Conservation (phyloP, 2,888 invertebrate species). For the Chymomyza amoena region DNA sequence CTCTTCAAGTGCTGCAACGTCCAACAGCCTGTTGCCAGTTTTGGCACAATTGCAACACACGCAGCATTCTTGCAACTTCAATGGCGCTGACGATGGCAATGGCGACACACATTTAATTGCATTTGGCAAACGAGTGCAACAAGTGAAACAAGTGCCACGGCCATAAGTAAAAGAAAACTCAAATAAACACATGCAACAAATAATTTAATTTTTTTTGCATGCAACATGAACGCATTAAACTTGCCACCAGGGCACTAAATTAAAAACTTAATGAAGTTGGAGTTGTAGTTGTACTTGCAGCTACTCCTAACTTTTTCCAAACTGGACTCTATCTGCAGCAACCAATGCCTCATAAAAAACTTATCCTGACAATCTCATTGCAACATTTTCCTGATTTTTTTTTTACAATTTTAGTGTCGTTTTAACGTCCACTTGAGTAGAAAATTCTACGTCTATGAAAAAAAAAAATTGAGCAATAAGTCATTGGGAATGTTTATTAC, state of each 20-base stretch:
- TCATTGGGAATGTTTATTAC: background rate
- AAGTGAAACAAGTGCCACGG: conserved; percentile 45
- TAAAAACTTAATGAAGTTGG: conserved; percentile 19
- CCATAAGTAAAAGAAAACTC: conserved; percentile 17
- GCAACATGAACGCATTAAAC: conserved; percentile 13
- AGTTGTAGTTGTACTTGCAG: background rate
- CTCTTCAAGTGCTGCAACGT: background rate
- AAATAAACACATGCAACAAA: conserved; percentile 47
- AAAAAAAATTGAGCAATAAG: background rate
- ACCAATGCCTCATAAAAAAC: conserved; percentile 38
- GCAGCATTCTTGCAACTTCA: background rate
- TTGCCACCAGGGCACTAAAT: conserved; percentile 54
- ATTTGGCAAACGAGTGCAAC: conserved; percentile 65
- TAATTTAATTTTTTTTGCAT: background rate
- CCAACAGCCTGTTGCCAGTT: background rate
- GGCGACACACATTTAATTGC: conserved; percentile 68
- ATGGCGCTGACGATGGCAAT: conserved; percentile 3
- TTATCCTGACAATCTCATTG: conserved; percentile 23
- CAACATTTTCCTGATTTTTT: conserved; percentile 62
- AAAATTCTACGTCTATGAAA: background rate
- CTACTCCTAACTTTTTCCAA: background rate
- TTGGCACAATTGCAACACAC: conserved; percentile 19
- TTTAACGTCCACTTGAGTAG: background rate
- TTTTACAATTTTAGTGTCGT: conserved; percentile 54
- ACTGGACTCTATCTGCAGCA: background rate